Conservation (phyloP, 2,888 invertebrate genomes). For the Nebria salina region DNA sequence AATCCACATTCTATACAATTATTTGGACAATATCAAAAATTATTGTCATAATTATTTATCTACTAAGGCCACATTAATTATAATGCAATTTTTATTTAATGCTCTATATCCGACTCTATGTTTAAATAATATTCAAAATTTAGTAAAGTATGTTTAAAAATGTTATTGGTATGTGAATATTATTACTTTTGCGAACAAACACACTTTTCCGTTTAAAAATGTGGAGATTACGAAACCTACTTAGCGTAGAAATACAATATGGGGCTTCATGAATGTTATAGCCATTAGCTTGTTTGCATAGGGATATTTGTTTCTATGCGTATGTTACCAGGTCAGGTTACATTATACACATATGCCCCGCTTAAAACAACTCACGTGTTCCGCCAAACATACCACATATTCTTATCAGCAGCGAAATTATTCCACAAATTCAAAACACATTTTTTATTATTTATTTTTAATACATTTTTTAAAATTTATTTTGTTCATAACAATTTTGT, state of each 20-base stretch:
- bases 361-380: background rate
- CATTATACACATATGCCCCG: background rate
- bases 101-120: no score
- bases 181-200: background rate
- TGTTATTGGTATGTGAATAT: no score
- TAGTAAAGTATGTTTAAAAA: no score
- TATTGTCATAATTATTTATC: background rate
- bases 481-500: no score
- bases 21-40: background rate
- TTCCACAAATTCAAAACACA: background rate
- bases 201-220: background rate
- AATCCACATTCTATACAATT: background rate
- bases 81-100: no score
- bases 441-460: background rate
- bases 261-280: background rate
- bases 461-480: no score
- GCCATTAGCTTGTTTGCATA: background rate
- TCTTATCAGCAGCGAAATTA: background rate
- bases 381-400: background rate
- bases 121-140: no score
- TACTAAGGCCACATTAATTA: background rate
- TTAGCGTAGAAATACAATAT: background rate
- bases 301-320: background rate
- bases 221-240: conserved; percentile 1
- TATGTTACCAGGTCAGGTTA: background rate